These are phyloP conservation scores for Sebastes umbrosus DNA, from an alignment of 2,797 vertebrate genomes.

Conservation along the genomic window DNA sequence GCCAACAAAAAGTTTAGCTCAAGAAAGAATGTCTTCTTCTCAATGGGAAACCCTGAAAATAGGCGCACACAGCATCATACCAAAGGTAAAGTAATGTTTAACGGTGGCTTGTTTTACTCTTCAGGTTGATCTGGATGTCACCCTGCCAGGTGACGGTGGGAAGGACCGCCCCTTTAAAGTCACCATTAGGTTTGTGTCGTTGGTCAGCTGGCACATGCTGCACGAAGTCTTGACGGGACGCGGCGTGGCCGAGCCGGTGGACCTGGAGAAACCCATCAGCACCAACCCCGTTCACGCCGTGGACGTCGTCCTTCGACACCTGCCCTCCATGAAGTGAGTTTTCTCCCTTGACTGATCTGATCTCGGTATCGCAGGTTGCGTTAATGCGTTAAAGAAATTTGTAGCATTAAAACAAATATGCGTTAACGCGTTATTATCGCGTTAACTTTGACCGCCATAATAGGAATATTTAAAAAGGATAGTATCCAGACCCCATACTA, in stretches of 20 bases:
- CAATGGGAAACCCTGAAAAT: not conserved
- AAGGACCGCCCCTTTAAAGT: slow-evolving; percentile 99
- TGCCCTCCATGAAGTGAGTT: slow-evolving; percentile 97
- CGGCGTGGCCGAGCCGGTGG: slow-evolving; percentile 87
- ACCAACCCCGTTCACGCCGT: slow-evolving; percentile 98
- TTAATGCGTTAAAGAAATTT: too few relatives aligned
- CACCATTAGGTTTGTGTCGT: slow-evolving; percentile 93
- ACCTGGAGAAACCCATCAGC: slow-evolving; percentile 97
- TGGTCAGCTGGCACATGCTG: slow-evolving; percentile 98
- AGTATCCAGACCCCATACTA: not conserved
- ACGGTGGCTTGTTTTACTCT: not conserved
- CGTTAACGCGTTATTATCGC: too few relatives aligned
- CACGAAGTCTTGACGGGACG: slow-evolving; percentile 95
- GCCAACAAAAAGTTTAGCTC: not conserved
- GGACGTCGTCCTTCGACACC: slow-evolving; percentile 96
- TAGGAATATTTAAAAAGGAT: not conserved
- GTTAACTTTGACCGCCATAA: not conserved
- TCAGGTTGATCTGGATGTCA: slow-evolving; percentile 97
- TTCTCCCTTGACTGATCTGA: not conserved
- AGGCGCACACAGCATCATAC: not conserved
- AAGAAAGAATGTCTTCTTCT: not conserved
- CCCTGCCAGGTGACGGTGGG: slow-evolving; percentile 95
- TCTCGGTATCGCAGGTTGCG: too few relatives aligned
- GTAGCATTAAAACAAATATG: too few relatives aligned
- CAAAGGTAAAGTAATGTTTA: not conserved